These are phyloP conservation scores for Peromyscus eremicus DNA, from an alignment of 2,797 vertebrate species.

Conservation along the genomic window DNA sequence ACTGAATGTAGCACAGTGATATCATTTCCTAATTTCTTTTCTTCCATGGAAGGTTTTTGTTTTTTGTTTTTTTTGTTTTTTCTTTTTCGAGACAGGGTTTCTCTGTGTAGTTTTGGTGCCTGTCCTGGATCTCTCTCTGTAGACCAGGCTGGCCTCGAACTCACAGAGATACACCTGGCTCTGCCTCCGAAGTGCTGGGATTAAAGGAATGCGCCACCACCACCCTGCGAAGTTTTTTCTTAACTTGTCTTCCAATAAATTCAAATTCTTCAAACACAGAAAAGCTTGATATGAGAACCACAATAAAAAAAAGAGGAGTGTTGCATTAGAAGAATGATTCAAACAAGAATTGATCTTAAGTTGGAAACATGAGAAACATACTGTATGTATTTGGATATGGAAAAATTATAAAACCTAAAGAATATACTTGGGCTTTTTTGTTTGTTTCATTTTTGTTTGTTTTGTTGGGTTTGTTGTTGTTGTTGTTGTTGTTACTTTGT, in stretches of 20 bases:
- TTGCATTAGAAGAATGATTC: conserved; percentile 33
- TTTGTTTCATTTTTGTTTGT: not conserved
- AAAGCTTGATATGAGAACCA: conserved; percentile 34
- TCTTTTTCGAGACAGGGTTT: no score
- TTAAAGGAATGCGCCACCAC: no score
- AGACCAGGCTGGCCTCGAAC: no score
- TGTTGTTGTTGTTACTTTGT: not conserved
- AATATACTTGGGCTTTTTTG: not conserved
- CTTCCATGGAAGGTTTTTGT: not conserved
- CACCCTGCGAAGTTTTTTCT: not conserved
- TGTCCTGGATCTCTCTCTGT: no score
- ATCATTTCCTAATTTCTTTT: not conserved
- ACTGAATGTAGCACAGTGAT: not conserved
- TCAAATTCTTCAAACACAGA: conserved; percentile 45
- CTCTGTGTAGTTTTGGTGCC: no score
- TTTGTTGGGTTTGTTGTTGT: not conserved
- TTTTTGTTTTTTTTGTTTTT: no score
- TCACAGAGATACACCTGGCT: no score
- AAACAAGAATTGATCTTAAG: not conserved
- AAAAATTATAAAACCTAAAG: conserved; percentile 2
- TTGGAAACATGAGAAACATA: conserved; percentile 13
- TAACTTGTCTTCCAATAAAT: conserved; percentile 28
- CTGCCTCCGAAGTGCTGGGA: no score
- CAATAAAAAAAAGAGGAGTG: conserved; percentile 1
- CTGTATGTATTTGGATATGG: not conserved